Base-by-base conservation (phyloP, 1,140 invertebrate species). In the Alviniconcha marisindica region DNA sequence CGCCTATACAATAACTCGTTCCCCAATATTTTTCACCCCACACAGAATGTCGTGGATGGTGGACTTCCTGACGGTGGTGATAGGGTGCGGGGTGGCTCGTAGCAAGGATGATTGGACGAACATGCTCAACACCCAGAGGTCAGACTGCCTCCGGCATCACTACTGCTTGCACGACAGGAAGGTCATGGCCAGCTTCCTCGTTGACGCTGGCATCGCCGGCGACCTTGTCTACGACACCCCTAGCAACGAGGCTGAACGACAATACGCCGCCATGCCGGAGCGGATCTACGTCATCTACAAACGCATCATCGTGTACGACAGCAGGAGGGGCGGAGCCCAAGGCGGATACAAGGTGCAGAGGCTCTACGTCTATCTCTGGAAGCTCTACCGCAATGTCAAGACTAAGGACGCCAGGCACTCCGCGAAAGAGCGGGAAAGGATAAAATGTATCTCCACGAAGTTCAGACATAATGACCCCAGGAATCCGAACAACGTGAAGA, bases 41-140 rank as follows among this genome's bases (percentile, higher is more conserved):
- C 56, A n/a, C 56, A 60, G 56, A 28, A 60, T 60, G 56, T 60
- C 56, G 56, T 60, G 56, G 56, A 60, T 60, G 56, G 56, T 28
- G 7, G 56, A 60, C 56, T 60, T 60, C 56, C 56, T 60, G 56
- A 60, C 56, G n/a, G 56, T 60, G 56, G 56, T 60, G 56, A 24
- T 60, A 28, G 56, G 56, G 15, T 60, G 56, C n/a, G 56, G 56
- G 56, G n/a, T 60, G n/a, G 56, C n/a, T 1, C 15, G 56, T 24
- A 60, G 56, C 56, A 21, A 28, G n/a, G 7, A 5, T n/a, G 56
- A 60, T 2, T 60, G 56, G 56, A 7, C 18, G 7, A 18, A 28
- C 15, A 60, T 60, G 56, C 56, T 60, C 15, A n/a, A 5, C 4
- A 21, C 2, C 21, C 0, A 60, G n/a, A 0, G 15, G 21, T 5